phyloP scores from a whole-genome alignment of 2,113 vertebrate species.

The Cromileptes altivelis region DNA sequence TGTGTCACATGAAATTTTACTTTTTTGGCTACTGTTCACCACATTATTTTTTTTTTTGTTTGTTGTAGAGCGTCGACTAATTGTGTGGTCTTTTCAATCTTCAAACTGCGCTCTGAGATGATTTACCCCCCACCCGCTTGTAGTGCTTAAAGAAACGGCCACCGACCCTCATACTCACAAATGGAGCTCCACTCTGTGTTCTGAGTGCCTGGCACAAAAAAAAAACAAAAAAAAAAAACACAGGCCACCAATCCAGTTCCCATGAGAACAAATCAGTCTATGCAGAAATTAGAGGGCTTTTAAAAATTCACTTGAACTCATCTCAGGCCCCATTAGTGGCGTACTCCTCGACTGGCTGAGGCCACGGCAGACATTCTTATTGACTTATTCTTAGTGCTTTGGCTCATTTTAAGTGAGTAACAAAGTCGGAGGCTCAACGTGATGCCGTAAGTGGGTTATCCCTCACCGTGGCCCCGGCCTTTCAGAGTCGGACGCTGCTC shows the following conservation, averaged over 20 bases:
- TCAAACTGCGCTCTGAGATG: constrained; percentile 40
- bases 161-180: constrained; percentile 42
- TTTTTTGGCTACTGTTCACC: constrained; percentile 63
- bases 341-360: constrained; percentile 56
- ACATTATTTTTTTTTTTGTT: constrained; percentile 59
- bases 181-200: constrained; percentile 48
- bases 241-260: constrained; percentile 53
- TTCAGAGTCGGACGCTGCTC: constrained; percentile 44
- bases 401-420: constrained; percentile 75
- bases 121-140: constrained; percentile 25
- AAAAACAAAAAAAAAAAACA: constrained; percentile 37
- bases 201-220: constrained; percentile 43
- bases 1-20: constrained; percentile 72
- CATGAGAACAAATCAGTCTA: constrained; percentile 70
- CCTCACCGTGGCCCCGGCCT: constrained; percentile 43
- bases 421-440: constrained; percentile 61
- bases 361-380: constrained; percentile 71
- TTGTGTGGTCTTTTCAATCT: constrained; percentile 68
- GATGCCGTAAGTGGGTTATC: constrained; percentile 67
- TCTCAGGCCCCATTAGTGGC: constrained; percentile 76
- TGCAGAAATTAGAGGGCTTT: constrained; percentile 79
- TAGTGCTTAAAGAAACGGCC: constrained; percentile 53
- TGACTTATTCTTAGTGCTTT: constrained; percentile 80
- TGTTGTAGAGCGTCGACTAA: constrained; percentile 65
- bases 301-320: constrained; percentile 79